These are phyloP conservation scores for Coptotermes formosanus DNA, from an alignment of 1,140 invertebrate species.

Conservation along the genomic window DNA sequence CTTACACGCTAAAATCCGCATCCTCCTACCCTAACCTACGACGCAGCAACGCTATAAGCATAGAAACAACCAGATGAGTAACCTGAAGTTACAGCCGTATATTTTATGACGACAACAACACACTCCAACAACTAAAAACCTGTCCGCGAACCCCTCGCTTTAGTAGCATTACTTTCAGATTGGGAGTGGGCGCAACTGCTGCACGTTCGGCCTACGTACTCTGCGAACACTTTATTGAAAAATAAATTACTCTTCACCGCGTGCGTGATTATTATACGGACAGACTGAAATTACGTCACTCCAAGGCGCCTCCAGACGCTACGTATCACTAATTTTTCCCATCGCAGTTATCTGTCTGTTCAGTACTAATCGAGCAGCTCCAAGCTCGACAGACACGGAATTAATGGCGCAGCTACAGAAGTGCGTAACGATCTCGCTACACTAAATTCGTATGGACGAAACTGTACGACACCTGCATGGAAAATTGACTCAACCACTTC, in stretches of 20 bases:
- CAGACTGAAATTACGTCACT: not conserved
- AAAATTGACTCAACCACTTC: too few relatives aligned
- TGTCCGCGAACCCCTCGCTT: not conserved
- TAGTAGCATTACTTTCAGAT: not conserved
- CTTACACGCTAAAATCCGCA: too few relatives aligned
- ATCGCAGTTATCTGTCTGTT: too few relatives aligned
- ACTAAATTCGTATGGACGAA: too few relatives aligned
- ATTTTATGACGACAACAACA: not conserved
- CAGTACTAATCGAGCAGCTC: too few relatives aligned
- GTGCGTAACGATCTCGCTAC: too few relatives aligned
- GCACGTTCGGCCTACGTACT: not conserved
- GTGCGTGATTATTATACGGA: not conserved
- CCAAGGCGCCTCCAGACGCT: too few relatives aligned
- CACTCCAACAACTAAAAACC: not conserved
- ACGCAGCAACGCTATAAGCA: not conserved
- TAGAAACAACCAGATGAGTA: not conserved
- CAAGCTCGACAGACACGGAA: too few relatives aligned
- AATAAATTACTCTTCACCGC: not conserved
- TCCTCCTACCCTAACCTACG: not conserved
- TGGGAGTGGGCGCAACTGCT: constrained; percentile 20
- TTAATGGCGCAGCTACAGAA: too few relatives aligned
- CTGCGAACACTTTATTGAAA: not conserved
- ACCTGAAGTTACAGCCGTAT: too few relatives aligned
- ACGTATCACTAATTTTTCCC: too few relatives aligned
- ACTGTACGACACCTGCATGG: too few relatives aligned